phyloP scores from a whole-genome alignment of 2,888 invertebrate genomes.

The Meiosimyza platycephala region DNA sequence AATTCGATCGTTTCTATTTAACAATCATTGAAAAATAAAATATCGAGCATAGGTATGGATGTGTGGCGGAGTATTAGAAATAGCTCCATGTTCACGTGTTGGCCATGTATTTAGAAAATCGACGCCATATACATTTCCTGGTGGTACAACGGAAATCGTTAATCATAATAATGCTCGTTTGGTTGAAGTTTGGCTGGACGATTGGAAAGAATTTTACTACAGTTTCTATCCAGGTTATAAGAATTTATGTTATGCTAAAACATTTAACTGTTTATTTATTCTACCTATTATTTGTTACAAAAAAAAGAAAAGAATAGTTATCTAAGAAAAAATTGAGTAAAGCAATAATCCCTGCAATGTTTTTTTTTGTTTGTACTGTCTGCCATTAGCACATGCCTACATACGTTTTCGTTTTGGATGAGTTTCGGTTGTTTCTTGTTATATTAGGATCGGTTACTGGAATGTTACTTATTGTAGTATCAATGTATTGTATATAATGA shows the following conservation, averaged over 20 bases:
- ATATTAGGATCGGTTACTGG: too few species aligned
- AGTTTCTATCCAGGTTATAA: slow-evolving; percentile 94
- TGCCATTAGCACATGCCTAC: slow-evolving; percentile 40
- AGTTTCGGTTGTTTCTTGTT: too few species aligned
- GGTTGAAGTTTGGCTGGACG: slow-evolving; percentile 99
- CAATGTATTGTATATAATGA: too few species aligned
- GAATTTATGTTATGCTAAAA: slow-evolving; percentile 33
- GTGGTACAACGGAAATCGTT: slow-evolving; percentile 95
- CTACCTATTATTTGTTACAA: neutral
- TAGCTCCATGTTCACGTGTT: slow-evolving; percentile 93
- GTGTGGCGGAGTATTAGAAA: slow-evolving; percentile 95
- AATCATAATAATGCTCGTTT: slow-evolving; percentile 99
- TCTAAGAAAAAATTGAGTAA: neutral
- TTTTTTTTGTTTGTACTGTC: slow-evolving; percentile 44
- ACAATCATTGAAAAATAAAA: slow-evolving; percentile 15
- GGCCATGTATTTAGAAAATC: slow-evolving; percentile 98
- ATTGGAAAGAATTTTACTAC: slow-evolving; percentile 99
- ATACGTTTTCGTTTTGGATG: neutral
- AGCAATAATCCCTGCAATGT: too few species aligned
- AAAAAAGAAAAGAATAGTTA: slow-evolving; percentile 37
- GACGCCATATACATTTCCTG: slow-evolving; percentile 98
- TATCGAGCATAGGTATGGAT: slow-evolving; percentile 85
- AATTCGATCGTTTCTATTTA: slow-evolving; percentile 11
- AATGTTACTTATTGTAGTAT: too few species aligned
- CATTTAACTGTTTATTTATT: slow-evolving; percentile 23